Percentiles rank a stretch among this genome's conserved stretches.
Evolutionary conservation across 2,797 vertebrate species (phyloP).

Genomic region (Falco berigora): DNA sequence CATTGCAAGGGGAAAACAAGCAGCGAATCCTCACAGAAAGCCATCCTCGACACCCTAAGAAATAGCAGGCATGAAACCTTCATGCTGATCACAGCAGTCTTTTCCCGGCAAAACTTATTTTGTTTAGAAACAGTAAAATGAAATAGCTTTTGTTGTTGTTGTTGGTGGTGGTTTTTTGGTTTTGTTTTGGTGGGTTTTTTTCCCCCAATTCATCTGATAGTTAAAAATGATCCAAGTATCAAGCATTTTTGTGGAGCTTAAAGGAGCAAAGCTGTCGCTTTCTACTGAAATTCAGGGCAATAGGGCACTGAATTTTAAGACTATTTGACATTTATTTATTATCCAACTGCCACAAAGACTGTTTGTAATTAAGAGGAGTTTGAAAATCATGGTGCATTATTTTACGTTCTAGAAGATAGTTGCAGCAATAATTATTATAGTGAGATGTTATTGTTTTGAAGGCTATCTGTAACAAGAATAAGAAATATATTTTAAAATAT

Average conservation of each 20-base stretch:
- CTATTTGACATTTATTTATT: background rate
- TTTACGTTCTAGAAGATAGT: background rate
- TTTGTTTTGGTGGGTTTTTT: background rate
- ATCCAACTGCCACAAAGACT: background rate
- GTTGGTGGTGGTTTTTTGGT: too few species aligned
- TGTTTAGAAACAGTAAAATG: background rate
- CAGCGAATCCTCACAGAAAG: background rate
- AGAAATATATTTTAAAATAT: background rate
- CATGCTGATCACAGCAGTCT: background rate
- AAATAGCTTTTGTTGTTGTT: background rate
- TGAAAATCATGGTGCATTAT: background rate
- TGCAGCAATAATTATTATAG: background rate
- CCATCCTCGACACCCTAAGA: background rate
- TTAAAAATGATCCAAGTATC: background rate
- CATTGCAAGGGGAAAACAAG: slow-evolving; percentile 18
- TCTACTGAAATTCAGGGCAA: background rate
- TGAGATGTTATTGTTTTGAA: background rate
- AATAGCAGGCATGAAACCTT: background rate
- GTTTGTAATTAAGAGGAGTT: background rate
- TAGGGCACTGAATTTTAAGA: background rate
- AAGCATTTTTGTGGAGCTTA: background rate
- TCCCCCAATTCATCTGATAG: background rate
- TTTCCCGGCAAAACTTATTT: background rate
- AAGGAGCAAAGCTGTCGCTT: background rate
- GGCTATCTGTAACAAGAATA: background rate